phyloP scores from a whole-genome alignment of 2,797 vertebrate genomes.

The Heterohyrax brucei region DNA sequence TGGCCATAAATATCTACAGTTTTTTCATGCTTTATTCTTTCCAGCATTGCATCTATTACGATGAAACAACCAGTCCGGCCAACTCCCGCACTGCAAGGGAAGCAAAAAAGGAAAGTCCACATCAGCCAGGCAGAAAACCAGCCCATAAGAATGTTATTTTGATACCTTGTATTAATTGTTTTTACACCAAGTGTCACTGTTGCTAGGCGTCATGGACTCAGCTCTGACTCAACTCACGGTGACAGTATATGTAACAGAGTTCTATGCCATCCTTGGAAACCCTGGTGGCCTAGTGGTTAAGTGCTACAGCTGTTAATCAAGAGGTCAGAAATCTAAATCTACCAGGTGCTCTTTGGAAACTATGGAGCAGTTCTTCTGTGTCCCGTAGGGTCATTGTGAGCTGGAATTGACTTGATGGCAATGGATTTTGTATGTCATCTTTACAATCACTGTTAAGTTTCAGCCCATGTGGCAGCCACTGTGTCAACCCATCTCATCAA shows the following conservation, averaged over 20 bases:
- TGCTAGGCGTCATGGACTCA: not conserved
- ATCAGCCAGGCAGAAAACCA: conserved; percentile 23
- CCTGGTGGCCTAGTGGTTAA: no score
- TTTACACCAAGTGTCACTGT: not conserved
- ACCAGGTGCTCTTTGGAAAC: no score
- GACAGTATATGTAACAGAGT: not conserved
- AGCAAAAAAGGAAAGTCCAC: conserved; percentile 76
- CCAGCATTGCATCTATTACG: conserved; percentile 99
- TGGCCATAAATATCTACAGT: conserved; percentile 99
- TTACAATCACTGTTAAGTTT: not conserved
- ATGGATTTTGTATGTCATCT: not conserved
- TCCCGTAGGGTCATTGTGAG: no score
- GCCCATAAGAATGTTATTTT: not conserved
- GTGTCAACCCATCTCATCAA: not conserved
- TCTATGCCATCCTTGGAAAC: not conserved
- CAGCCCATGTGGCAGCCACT: not conserved
- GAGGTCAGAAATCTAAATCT: no score
- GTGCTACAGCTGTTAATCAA: no score
- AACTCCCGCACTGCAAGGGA: conserved; percentile 95
- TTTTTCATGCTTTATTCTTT: conserved; percentile 99
- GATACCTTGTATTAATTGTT: conserved; percentile 8
- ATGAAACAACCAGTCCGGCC: conserved; percentile 99
- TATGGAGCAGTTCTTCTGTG: no score
- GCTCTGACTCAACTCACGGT: not conserved
- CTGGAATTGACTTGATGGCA: no score